A percentile compares a stretch with the other conserved stretches of the same genome.
These are phyloP conservation scores for Cerceris ruficornis DNA, from an alignment of 2,888 invertebrate genomes.

Conservation along the genomic window DNA sequence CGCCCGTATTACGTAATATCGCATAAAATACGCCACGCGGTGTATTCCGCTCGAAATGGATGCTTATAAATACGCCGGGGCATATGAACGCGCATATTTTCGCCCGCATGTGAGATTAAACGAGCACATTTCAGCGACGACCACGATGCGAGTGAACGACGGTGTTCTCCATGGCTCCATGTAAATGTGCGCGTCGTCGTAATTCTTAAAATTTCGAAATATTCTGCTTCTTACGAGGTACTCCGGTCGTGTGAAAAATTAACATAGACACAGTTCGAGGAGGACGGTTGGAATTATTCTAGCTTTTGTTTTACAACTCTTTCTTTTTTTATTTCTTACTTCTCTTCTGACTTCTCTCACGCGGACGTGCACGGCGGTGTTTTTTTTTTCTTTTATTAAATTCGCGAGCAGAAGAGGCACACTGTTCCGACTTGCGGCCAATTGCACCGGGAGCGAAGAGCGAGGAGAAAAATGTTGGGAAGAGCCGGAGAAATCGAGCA, in stretches of 20 bases:
- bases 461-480: not conserved
- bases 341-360: too few relatives aligned
- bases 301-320: too few relatives aligned
- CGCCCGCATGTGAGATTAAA: conserved; percentile 15
- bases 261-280: too few relatives aligned
- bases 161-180: too few relatives aligned
- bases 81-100: not conserved
- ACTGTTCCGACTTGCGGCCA: too few relatives aligned
- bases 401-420: too few relatives aligned
- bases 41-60: not conserved
- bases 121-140: conserved; percentile 23
- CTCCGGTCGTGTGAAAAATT: too few relatives aligned
- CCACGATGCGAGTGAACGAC: not conserved
- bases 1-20: conserved; percentile 23
- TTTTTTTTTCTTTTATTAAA: too few relatives aligned
- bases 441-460: not conserved
- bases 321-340: too few relatives aligned
- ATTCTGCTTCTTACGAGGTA: conserved; percentile 13
- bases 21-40: conserved; percentile 5
- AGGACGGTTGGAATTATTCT: too few relatives aligned
- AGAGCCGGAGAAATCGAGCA: conserved; percentile 1
- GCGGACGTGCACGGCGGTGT: too few relatives aligned
- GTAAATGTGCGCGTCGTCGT: conserved; percentile 2
- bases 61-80: conserved; percentile 1
- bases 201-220: conserved; percentile 38